Conservation (phyloP, 1,140 invertebrate species). For the Acromyrmex charruanus region DNA sequence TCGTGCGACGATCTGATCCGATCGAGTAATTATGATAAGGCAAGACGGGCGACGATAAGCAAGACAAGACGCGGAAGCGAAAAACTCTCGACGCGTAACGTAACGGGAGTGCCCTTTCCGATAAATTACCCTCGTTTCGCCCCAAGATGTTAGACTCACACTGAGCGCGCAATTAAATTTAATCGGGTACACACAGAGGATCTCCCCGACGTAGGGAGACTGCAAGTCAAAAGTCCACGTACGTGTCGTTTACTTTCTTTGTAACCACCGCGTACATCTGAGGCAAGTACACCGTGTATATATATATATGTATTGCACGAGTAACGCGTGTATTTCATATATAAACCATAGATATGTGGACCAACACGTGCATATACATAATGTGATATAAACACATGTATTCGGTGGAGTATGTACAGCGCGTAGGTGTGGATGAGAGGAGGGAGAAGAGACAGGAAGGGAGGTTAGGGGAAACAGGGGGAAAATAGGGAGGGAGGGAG, state of each 20-base stretch:
- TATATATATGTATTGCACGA: conserved; percentile 66
- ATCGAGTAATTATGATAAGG: neutral
- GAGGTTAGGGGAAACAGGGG: conserved; percentile 25
- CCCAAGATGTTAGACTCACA: conserved; percentile 33
- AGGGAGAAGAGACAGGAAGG: conserved; percentile 25
- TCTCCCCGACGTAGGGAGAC: neutral
- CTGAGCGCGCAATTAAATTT: conserved; percentile 64
- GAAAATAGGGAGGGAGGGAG: neutral
- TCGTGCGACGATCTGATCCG: neutral
- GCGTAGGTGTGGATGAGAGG: conserved; percentile 37
- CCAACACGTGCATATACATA: conserved; percentile 74
- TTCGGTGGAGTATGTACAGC: conserved; percentile 32
- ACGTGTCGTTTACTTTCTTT: conserved; percentile 64
- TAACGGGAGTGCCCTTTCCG: neutral
- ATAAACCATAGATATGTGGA: conserved; percentile 74
- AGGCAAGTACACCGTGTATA: conserved; percentile 69
- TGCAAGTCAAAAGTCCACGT: neutral
- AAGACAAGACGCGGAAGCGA: conserved; percentile 36
- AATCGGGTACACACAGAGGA: conserved; percentile 37
- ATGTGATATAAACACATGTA: conserved; percentile 76
- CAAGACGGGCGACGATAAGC: neutral
- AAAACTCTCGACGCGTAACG: conserved; percentile 59
- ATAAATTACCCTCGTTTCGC: conserved; percentile 27
- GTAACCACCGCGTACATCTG: conserved; percentile 68
- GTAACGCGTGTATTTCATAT: conserved; percentile 72